A percentile compares a stretch with the other conserved stretches of the same genome.
Conservation (phyloP, 2,888 invertebrate genomes). For the Trissolcus brochymenae region DNA sequence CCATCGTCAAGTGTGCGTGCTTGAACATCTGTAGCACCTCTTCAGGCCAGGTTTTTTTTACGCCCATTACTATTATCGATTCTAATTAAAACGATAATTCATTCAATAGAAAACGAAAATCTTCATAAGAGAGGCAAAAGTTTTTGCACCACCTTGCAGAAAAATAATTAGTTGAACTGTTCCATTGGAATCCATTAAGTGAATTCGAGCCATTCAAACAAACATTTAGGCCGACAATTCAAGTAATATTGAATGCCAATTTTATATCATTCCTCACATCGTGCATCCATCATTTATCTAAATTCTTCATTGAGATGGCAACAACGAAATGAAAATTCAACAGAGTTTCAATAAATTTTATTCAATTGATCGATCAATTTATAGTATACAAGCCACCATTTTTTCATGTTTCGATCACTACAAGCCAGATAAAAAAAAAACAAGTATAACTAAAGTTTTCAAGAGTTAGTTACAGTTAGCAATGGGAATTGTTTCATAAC, state of each 20-base stretch:
- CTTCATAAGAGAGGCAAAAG: conserved; percentile 17
- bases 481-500: neutral
- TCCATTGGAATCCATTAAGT: conserved; percentile 1
- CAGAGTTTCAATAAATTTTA: neutral
- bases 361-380: neutral
- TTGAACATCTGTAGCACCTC: conserved; percentile 36
- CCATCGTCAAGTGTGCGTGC: conserved; percentile 6
- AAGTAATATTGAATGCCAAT: conserved; percentile 1
- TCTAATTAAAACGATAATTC: conserved; percentile 47
- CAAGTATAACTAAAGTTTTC: neutral
- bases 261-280: neutral
- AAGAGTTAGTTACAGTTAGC: neutral
- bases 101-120: conserved; percentile 27
- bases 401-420: neutral
- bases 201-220: conserved; percentile 6
- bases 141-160: conserved; percentile 3
- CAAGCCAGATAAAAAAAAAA: neutral
- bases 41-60: conserved; percentile 32
- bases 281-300: no score
- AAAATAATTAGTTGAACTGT: conserved; percentile 19
- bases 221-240: conserved; percentile 27
- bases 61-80: conserved; percentile 44
- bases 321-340: no score
- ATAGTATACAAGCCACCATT: neutral
- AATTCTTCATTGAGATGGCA: no score